Percentiles rank a stretch among this genome's conserved stretches.
Conservation (phyloP, 2,113 vertebrate species). For the Bothrops jararaca region DNA sequence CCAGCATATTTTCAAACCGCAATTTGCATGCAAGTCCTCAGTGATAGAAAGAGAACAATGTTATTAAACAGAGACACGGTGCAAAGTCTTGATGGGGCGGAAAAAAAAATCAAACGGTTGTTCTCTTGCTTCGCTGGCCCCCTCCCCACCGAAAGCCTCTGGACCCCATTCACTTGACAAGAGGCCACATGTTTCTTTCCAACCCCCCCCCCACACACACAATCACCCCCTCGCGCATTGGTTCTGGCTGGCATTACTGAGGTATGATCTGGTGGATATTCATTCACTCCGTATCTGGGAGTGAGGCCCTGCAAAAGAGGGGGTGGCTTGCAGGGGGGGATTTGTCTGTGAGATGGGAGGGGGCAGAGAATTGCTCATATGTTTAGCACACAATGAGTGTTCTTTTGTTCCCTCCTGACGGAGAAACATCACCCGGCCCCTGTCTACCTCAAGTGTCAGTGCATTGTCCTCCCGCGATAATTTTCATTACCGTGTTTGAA, state of each 20-base stretch:
- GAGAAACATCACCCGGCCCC: conserved; percentile 58
- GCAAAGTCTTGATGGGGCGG: neutral
- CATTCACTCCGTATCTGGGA: conserved; percentile 43
- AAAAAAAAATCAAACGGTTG: neutral
- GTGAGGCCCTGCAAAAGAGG: conserved; percentile 7
- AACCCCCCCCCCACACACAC: too few species aligned
- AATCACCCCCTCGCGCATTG: neutral
- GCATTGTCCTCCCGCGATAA: conserved; percentile 69
- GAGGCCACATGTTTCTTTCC: neutral
- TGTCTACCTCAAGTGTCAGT: conserved; percentile 61
- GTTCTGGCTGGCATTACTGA: conserved; percentile 37
- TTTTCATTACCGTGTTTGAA: conserved; percentile 70
- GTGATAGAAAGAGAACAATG: neutral
- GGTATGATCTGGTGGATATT: conserved; percentile 25
- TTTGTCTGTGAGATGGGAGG: neutral
- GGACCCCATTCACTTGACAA: neutral
- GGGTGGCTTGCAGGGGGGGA: neutral
- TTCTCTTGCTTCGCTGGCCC: neutral
- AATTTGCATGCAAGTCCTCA: neutral
- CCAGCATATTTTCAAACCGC: neutral
- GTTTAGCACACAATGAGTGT: conserved; percentile 64
- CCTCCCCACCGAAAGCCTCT: fast-evolving
- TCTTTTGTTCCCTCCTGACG: conserved; percentile 57
- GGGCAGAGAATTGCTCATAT: conserved; percentile 23
- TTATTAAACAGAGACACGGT: neutral